Evolutionary conservation across 2,888 invertebrate genomes (phyloP), one percentile per base, ranked within the genome.

Genomic region (Yponomeuta evonymella): DNA sequence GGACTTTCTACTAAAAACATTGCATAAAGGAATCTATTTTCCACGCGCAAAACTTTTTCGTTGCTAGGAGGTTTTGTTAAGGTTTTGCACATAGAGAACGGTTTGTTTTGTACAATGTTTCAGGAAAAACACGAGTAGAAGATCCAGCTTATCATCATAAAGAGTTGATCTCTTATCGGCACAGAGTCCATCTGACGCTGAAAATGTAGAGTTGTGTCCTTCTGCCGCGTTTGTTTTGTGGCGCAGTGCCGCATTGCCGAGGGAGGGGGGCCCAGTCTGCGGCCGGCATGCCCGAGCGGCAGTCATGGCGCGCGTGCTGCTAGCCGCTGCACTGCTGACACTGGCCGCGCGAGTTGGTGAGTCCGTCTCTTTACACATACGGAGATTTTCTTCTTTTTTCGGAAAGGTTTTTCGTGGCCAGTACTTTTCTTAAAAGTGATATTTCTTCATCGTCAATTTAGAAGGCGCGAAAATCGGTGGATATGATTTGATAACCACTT

Each of bases 171-270:
- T 43, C 6, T 43, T 43, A 23, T 63, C 63, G 71, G n/a, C 33
- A 29, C 12, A 58, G 51, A 58, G 3, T 15, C 51, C 15, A 58
- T 15, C 8, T 58, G 15, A 58, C 2, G 12, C 51, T 58, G 51
- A 58, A 58, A 58, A 58, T 58, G 51, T 58, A 58, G 51, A 58
- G 51, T 15, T n/a, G 43, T 8, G 76, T 12, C 15, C 51, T 58
- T 58, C 51, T 58, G 51, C 15, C 51, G 15, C 51, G 15, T 58
- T 58, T 58, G 51, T 58, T 58, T 58, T 58, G 73, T 83, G 85
- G 86, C 89, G 89, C 90, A 89, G 80, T 91, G 89, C 91, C 91
- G 91, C 91, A 91, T 84, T 91, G 83, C 85, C 89, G 90, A 90
- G 84, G 81, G 88, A 79, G 87, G 87, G 23, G 86, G 85, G 76